Base-by-base conservation (phyloP, 2,888 invertebrate genomes). In the Spialia ferax region DNA sequence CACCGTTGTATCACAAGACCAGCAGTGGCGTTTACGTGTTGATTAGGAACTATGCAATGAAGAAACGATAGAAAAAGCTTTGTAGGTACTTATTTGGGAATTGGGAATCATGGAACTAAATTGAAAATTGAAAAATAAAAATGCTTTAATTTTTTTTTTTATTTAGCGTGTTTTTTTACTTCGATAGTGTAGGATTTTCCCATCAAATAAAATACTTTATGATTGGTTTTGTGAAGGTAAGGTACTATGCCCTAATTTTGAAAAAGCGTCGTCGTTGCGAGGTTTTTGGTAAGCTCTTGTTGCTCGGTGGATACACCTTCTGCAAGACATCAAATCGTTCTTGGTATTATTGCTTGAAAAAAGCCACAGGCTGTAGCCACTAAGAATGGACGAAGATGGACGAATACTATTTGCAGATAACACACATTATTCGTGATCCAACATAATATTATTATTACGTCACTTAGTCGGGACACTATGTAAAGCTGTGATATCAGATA, bases 261-360 rank as follows among this genome's bases (percentile, higher is more conserved):
- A 50, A 50, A 15, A 26, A n/a, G n/a, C n/a, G n/a, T n/a, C n/a
- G n/a, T n/a, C n/a, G n/a, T n/a, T n/a, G n/a, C n/a, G n/a, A n/a
- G n/a, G n/a, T n/a, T n/a, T n/a, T n/a, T n/a, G n/a, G 13, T 15
- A 22, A 26, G 1, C 26, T 26, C 1, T n/a, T 54, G 54, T 22
- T 54, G 54, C 54, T 54, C 8, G 10, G 15, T 15, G 54, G 54
- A 15, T 55, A 55, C 26, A 55, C 55, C 15, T 55, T 32, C 55
- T 15, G 18, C 5, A 55, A 55, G 55, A 18, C 18, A 32, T 8
- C 29, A 4, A 55, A 55, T 1, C 55, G 55, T 15, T 29, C 15
- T 29, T 55, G 55, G 29, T 55, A 55, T 29, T 55, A 55, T 5
- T 55, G 55, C 18, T 29, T 18, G 4, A 55, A 55, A 5, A 55